Base-by-base conservation (phyloP, 2,797 vertebrate genomes). In the Pangasius larnaudii region DNA sequence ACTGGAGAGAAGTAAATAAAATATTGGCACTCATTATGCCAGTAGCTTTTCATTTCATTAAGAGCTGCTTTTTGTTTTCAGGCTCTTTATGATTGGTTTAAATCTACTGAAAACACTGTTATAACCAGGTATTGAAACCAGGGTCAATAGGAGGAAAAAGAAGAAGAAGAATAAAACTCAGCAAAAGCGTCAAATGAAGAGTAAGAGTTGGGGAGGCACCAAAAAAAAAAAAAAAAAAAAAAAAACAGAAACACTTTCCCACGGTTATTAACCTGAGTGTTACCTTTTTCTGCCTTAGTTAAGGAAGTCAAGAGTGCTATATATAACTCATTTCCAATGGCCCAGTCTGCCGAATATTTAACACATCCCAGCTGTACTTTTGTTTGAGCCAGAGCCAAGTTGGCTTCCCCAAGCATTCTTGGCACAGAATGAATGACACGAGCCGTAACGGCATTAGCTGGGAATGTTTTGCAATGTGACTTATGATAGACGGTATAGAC, bases 351-450 rank as follows among this genome's bases (percentile, higher is more conserved):
- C 97, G 97, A 98, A 99, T 98, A 97, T 98, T 97, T 98, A 99
- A 99, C 97, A 98, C 97, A 97, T 98, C 97, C 98, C 98, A 99
- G 98, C 98, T 99, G 98, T 98, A 98, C 97, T 98, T 95, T 97
- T 97, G 97, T 98, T 98, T 98, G 98, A 98, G 96, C 94, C 95
- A 92, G 95, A 95, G 97, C 98, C 98, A 99, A 98, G 96, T 84
- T 89, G 87, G 92, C 78, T 90, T 91, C 93, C 96, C 91, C 27
- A 61, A 84, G 96, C 95, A 97, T 96, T 96, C 96, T 98, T 99
- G 98, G 97, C 98, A 97, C 96, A 88, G 96, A 97, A 98, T 98
- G 97, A 99, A 99, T 99, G 98, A 98, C 98, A 98, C 95, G 93
- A 96, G 93, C 95, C 96, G 95, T 95, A 39, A 96, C 96, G 95